Evolutionary conservation across 2,113 vertebrate genomes (phyloP).

Genomic region (Urocolius indicus): DNA sequence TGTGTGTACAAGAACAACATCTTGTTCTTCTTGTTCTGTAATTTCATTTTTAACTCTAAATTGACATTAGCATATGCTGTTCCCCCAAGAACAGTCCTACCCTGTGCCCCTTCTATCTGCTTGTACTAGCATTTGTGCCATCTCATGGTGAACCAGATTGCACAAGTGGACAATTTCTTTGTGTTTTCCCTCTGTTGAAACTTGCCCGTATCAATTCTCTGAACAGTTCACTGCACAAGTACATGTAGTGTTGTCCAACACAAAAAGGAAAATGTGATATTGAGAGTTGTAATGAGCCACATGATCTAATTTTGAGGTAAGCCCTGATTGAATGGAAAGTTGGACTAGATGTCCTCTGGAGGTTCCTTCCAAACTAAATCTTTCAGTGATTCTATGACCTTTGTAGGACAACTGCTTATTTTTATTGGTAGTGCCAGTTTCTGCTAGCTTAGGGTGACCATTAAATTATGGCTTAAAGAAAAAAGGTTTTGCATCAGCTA

Average conservation of each 20-base stretch:
- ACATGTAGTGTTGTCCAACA: background rate
- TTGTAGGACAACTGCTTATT: background rate
- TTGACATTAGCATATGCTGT: background rate
- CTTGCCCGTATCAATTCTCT: background rate
- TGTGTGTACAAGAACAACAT: background rate
- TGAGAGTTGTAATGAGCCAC: background rate
- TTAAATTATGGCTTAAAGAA: conserved; percentile 59
- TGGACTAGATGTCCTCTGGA: background rate
- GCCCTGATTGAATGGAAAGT: background rate
- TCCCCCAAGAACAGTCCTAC: background rate
- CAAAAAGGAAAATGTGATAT: background rate
- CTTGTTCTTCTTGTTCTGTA: background rate
- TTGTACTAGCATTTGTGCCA: background rate
- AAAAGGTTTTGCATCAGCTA: conserved; percentile 52
- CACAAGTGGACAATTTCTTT: background rate
- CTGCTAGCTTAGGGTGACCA: conserved; percentile 34
- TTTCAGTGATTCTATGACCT: conserved; percentile 18
- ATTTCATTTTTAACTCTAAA: background rate
- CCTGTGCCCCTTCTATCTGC: background rate
- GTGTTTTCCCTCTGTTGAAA: background rate
- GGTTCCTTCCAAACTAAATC: conserved; percentile 29
- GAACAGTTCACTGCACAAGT: background rate
- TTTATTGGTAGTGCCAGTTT: conserved; percentile 27
- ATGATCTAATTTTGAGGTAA: background rate
- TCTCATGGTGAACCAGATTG: background rate